These are phyloP conservation scores for Vireo griseus DNA, from an alignment of 2,797 vertebrate genomes.

Conservation along the genomic window DNA sequence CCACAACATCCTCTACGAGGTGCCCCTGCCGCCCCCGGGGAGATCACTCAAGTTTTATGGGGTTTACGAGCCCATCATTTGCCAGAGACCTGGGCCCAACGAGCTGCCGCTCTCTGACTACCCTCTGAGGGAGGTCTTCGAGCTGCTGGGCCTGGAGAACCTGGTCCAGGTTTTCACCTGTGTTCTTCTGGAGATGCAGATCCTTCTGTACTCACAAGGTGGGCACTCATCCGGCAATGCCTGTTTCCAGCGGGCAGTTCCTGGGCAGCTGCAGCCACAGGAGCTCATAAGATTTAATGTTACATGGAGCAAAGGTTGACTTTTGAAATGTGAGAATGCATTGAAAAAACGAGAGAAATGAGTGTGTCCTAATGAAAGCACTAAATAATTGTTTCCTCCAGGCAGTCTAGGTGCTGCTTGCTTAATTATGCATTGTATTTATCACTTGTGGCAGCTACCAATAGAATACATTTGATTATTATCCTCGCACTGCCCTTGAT, in stretches of 20 bases:
- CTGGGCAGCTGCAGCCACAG: not conserved
- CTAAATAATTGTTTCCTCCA: slow-evolving; percentile 45
- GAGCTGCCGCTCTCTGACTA: slow-evolving; percentile 93
- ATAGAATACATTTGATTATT: slow-evolving; percentile 20
- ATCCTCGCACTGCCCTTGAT: slow-evolving; percentile 1
- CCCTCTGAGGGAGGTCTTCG: slow-evolving; percentile 87
- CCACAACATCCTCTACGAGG: slow-evolving; percentile 95
- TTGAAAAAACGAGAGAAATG: not conserved
- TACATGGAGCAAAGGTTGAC: not conserved
- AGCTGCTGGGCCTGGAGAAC: slow-evolving; percentile 91
- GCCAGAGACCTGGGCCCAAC: slow-evolving; percentile 87
- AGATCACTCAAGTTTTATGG: slow-evolving; percentile 93
- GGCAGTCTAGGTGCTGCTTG: not conserved
- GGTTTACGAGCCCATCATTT: slow-evolving; percentile 91
- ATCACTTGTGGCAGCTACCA: slow-evolving; percentile 4
- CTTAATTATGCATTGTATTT: slow-evolving; percentile 48
- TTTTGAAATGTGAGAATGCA: not conserved
- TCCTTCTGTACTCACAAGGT: slow-evolving; percentile 96
- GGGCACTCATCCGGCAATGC: not conserved
- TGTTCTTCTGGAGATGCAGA: slow-evolving; percentile 93
- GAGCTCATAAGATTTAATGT: not conserved
- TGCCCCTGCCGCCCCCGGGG: slow-evolving; percentile 90
- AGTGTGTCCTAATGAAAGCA: not conserved
- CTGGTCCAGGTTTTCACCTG: slow-evolving; percentile 94
- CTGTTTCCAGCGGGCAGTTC: not conserved